phyloP scores from a whole-genome alignment of 1,140 invertebrate species.

The Drosophila micromelanica region DNA sequence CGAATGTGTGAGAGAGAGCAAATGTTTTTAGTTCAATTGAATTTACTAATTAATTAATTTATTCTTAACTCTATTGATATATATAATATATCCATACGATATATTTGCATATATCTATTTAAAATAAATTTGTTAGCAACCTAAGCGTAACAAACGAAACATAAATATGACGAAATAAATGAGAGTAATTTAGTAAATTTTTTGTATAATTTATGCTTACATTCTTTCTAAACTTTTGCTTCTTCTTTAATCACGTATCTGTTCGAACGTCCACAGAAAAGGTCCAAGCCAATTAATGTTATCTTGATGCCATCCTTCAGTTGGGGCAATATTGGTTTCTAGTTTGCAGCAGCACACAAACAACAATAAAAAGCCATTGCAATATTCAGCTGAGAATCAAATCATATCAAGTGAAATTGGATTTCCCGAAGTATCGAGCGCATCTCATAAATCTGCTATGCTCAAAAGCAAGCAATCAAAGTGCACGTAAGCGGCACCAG shows the following conservation, averaged over 20 bases:
- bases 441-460: constrained; percentile 5
- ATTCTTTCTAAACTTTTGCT: no score
- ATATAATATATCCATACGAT: constrained; percentile 13
- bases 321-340: background rate
- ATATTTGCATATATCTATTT: constrained; percentile 35
- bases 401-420: constrained; percentile 16
- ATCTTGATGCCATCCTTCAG: background rate
- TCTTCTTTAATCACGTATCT: no score
- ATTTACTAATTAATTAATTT: constrained; percentile 75
- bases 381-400: constrained; percentile 12
- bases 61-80: constrained; percentile 40
- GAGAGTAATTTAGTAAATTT: constrained; percentile 36
- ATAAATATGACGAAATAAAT: constrained; percentile 42
- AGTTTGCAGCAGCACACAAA: constrained; percentile 1
- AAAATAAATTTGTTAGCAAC: constrained; percentile 53
- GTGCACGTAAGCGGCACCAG: background rate
- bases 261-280: no score
- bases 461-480: constrained; percentile 4
- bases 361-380: background rate
- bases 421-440: background rate
- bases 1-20: constrained; percentile 41
- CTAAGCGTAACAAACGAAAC: constrained; percentile 46
- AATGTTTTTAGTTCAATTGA: constrained; percentile 84
- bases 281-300: no score
- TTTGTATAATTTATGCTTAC: background rate